Base-by-base conservation (phyloP, 53 echinoderm and acorn worm species). In the Holothuria leucospilota region DNA sequence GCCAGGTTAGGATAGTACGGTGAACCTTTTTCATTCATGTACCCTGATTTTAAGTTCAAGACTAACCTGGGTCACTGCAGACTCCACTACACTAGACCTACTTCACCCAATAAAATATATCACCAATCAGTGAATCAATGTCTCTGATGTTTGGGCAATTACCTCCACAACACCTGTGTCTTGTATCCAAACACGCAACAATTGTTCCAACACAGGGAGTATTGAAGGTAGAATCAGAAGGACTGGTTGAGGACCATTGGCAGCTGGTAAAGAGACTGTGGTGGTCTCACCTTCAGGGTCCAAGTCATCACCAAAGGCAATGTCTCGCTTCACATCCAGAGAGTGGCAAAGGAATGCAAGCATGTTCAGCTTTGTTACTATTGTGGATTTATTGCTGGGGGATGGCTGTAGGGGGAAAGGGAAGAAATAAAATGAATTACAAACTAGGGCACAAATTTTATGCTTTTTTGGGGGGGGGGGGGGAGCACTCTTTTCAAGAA, bases 101-200 rank as follows among this genome's bases (percentile, higher is more conserved):
- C 46, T 46, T 46, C 2, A 46, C 8, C 8, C 8, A 9, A 2
- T 46, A 46, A 46, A 46, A 46, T 46, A 11, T 46, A 7, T 46
- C 3, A 46, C 0, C 0, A 46, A 46, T 46, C 11, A 46, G 0
- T 7, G 8, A 5, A 4, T 46, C 0, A 11, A 2, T 34, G 46
- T 46, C 93, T 13, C 78, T 11, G 2, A 21, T 46, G 46, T 46
- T 11, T 46, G 46, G 8, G 8, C 0, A 46, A 46, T 68, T 86
- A 97, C 98, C 93, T 97, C 95, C 15, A 97, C 95, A 38, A 97
- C 93, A 5, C 90, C 85, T n/a, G 87, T 85, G 73, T 97, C 97
- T 25, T 91, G 93, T 28, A 97, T 90, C 97, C 97, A 97, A 28
- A 96, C 71, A 34, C 62, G 92, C 0, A 97, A 79, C 0, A 97